A percentile compares a stretch with the other conserved stretches of the same genome.
phyloP scores from a whole-genome alignment of 2,113 vertebrate species.

The Nesoenas mayeri region DNA sequence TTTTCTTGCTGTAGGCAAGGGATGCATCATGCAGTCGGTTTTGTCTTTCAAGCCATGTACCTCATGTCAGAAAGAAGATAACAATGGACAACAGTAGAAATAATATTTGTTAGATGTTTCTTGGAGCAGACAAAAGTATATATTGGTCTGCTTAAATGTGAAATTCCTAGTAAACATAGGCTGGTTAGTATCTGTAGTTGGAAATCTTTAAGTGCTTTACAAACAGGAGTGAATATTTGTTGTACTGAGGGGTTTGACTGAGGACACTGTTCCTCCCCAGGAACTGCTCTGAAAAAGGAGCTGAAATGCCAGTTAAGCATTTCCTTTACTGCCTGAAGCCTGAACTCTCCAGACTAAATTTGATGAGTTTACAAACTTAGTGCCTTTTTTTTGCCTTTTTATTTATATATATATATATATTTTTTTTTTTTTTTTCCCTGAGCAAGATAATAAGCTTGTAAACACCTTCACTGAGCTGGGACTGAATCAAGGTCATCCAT shows the following conservation, averaged over 20 bases:
- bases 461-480: neutral
- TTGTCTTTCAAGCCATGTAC: neutral
- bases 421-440: neutral
- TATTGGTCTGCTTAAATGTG: neutral
- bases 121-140: neutral
- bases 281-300: neutral
- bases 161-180: neutral
- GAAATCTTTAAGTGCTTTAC: neutral
- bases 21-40: accelerated
- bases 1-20: neutral
- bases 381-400: neutral
- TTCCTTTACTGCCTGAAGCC: neutral
- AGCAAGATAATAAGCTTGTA: neutral
- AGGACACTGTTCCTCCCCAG: neutral
- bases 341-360: neutral
- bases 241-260: neutral
- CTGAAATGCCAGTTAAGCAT: neutral
- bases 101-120: neutral
- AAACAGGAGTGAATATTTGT: neutral
- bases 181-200: neutral
- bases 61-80: neutral
- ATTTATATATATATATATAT: too few species aligned
- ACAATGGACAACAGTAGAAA: neutral
- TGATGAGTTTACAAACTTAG: neutral
- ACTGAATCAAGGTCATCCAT: neutral